Evolutionary conservation across 2,113 vertebrate genomes (phyloP), one percentile per base, ranked within the genome.

Genomic region (Philantomba maxwellii): DNA sequence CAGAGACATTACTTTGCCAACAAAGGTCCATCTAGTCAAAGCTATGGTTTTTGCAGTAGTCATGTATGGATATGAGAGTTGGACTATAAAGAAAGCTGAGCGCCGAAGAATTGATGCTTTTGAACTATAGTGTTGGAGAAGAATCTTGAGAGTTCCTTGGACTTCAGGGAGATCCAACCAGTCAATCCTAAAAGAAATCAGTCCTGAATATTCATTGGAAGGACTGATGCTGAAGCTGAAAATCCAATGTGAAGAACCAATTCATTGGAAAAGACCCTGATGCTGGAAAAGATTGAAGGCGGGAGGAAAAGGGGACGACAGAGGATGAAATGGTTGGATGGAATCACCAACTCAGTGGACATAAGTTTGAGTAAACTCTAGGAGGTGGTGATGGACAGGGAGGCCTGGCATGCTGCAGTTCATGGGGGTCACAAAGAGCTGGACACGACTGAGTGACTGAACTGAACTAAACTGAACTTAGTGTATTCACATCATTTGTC

Each of bases 391-490:
- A 70, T 23, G n/a, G 19, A 70, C 19, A 36, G n/a, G n/a, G n/a
- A 36, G 19, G 19, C 10, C 64, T 70, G 64, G 64, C 9, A 1
- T 70, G 5, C 64, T 70, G 64, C 17, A 23, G n/a, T 36, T 19
- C 19, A 70, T 23, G 19, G 64, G 4, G n/a, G n/a, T 39, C 1
- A 3, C 66, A 70, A 39, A 70, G 66, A 70, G n/a, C 36, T 23
- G 5, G 66, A 70, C n/a, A 12, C 0, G 1, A 70, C 66, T 70
- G 19, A 39, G n/a, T 0, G 1, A 39, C n/a, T 70, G 66, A 39
- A 70, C n/a, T 36, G 19, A 70, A 70, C 33, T 64, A n/a, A 64
- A n/a, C 66, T 70, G 66, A 39, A 70, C 36, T 88, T 26, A 51
- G 4, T 55, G 14, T 78, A 30, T 64, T 58, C 25, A n/a, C 47